Evolutionary conservation across 2,113 vertebrate species (phyloP).

Genomic region (Coreoperca whiteheadi): DNA sequence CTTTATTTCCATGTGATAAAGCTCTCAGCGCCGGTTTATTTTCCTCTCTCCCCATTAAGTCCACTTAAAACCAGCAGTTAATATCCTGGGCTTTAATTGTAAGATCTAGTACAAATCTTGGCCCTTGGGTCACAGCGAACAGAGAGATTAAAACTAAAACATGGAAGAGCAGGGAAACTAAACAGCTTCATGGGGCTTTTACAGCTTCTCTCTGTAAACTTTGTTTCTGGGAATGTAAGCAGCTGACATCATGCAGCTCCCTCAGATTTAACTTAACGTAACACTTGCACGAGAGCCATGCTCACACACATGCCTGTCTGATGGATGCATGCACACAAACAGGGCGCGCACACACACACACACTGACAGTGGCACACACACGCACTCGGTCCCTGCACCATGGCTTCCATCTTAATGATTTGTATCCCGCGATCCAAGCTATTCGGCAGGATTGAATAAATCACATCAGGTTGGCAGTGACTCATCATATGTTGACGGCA

Average conservation of each 20-base stretch:
- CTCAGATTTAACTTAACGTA: slow-evolving; percentile 1
- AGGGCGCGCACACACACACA: neutral
- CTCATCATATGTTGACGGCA: slow-evolving; percentile 68
- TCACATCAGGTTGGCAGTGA: slow-evolving; percentile 71
- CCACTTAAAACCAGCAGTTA: slow-evolving; percentile 52
- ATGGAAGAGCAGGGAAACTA: neutral
- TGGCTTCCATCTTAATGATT: slow-evolving; percentile 75
- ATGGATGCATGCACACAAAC: slow-evolving; percentile 21
- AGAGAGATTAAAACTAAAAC: slow-evolving; percentile 49
- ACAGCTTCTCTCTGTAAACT: slow-evolving; percentile 17
- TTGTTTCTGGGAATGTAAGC: slow-evolving; percentile 14
- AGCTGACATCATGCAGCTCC: slow-evolving; percentile 23
- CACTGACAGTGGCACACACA: slow-evolving; percentile 28
- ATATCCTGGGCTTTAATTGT: slow-evolving; percentile 56
- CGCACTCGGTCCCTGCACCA: slow-evolving; percentile 13
- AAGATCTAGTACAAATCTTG: slow-evolving; percentile 43
- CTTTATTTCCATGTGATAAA: slow-evolving; percentile 33
- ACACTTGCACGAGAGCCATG: neutral
- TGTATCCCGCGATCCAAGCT: slow-evolving; percentile 71
- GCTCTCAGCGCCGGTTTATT: slow-evolving; percentile 29
- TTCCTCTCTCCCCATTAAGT: slow-evolving; percentile 39
- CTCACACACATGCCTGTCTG: neutral
- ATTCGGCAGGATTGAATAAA: slow-evolving; percentile 76
- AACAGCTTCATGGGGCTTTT: slow-evolving; percentile 25
- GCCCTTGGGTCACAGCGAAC: slow-evolving; percentile 32